A percentile compares a stretch with the other conserved stretches of the same genome.
Evolutionary conservation across 2,888 invertebrate genomes (phyloP).

Genomic region (Cantharis lateralis): DNA sequence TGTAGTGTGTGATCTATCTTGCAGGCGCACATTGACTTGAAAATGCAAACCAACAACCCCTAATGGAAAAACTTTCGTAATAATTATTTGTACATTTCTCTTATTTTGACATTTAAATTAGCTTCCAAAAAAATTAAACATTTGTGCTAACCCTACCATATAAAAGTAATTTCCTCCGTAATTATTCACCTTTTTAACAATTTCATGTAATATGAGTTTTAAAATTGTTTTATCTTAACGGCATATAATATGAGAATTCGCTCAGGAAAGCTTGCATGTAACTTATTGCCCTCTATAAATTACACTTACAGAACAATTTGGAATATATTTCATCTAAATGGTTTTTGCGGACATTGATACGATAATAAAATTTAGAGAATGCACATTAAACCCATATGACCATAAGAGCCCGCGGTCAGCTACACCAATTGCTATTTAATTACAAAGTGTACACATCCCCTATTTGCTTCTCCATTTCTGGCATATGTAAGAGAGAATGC

Average conservation of each 20-base stretch:
- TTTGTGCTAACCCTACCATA: background rate
- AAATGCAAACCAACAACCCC: too few species aligned
- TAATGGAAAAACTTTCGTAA: background rate
- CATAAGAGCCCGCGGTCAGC: constrained; percentile 48
- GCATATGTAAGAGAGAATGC: background rate
- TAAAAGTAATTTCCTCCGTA: background rate
- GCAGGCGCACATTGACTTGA: background rate
- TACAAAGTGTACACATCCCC: constrained; percentile 29
- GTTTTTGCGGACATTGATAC: constrained; percentile 45
- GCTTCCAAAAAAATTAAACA: background rate
- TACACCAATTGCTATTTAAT: constrained; percentile 46
- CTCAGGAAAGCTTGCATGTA: background rate
- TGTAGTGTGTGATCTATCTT: background rate
- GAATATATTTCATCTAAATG: constrained; percentile 40
- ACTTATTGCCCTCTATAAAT: constrained; percentile 15
- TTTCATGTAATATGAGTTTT: background rate
- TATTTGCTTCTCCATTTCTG: constrained; percentile 3
- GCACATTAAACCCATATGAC: constrained; percentile 51
- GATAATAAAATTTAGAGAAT: constrained; percentile 51
- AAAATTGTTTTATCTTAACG: background rate
- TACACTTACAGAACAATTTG: constrained; percentile 29
- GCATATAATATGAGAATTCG: background rate
- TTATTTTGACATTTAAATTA: background rate
- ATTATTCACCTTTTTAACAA: background rate
- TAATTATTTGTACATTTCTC: background rate